Percentiles rank a stretch among this genome's conserved stretches.
phyloP scores from a whole-genome alignment of 1,140 invertebrate genomes.

The Chrysoperla carnea region DNA sequence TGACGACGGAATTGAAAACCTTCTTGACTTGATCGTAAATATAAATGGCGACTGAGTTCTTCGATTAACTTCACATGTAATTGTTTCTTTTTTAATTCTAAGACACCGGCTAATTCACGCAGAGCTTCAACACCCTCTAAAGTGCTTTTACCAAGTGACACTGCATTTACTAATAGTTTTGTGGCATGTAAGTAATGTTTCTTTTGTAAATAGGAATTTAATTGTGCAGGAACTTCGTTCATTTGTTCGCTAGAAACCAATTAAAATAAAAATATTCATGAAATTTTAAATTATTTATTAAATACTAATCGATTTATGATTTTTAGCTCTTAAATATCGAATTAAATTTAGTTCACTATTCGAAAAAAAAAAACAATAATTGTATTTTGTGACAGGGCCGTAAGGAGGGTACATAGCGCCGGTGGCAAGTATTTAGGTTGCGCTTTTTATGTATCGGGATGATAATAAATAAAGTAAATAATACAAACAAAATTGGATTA shows the following conservation, averaged over 20 bases:
- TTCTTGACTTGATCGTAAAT: conserved; percentile 42
- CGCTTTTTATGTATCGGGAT: no score
- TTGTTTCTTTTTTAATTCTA: conserved; percentile 53
- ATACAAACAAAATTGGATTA: no score
- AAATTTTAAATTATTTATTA: not conserved
- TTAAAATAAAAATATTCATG: conserved; percentile 3
- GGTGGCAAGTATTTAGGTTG: no score
- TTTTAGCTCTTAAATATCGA: not conserved
- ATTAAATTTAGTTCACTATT: conserved; percentile 4
- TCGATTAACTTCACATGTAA: conserved; percentile 50
- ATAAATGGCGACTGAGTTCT: conserved; percentile 58
- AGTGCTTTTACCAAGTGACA: conserved; percentile 46
- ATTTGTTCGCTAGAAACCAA: conserved; percentile 49
- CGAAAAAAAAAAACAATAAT: no score
- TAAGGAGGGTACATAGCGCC: no score
- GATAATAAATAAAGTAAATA: no score
- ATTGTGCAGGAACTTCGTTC: conserved; percentile 56
- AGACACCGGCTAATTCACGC: conserved; percentile 52
- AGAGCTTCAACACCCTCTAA: conserved; percentile 67
- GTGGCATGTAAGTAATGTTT: conserved; percentile 81
- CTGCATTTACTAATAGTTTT: conserved; percentile 51
- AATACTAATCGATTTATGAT: conserved; percentile 1
- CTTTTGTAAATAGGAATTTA: conserved; percentile 46
- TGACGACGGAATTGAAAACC: conserved; percentile 34
- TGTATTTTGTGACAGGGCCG: no score